Conservation (phyloP, 2,113 vertebrate species). For the Pogonocichla stellata region DNA sequence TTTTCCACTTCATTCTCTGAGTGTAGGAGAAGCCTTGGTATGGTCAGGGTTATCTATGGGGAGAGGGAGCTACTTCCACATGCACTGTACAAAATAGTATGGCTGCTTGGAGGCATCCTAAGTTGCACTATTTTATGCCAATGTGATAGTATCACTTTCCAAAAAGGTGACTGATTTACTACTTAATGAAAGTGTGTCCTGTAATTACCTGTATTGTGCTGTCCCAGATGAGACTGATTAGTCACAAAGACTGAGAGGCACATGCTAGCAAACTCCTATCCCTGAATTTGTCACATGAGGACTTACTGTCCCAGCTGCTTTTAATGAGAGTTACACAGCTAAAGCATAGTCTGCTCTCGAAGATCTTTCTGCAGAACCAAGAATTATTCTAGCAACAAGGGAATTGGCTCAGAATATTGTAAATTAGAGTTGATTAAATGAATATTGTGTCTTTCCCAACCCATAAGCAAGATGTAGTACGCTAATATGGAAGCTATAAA, state of each 20-base stretch:
- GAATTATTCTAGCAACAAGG: neutral
- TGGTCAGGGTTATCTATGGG: neutral
- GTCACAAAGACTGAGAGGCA: neutral
- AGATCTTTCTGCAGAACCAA: neutral
- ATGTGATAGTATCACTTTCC: neutral
- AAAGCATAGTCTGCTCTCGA: neutral
- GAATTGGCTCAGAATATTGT: neutral
- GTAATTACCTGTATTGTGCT: neutral
- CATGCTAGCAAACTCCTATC: neutral
- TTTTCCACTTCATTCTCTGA: neutral
- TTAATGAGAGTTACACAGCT: neutral
- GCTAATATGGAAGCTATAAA: neutral
- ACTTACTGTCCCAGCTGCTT: conserved; percentile 21
- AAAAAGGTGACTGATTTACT: neutral
- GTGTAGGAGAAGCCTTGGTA: neutral
- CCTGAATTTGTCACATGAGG: neutral
- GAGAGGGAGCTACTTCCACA: neutral
- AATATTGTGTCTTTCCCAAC: neutral
- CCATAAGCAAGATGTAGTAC: neutral
- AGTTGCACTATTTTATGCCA: neutral
- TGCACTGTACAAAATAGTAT: accelerated
- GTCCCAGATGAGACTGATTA: neutral
- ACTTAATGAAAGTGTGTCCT: neutral
- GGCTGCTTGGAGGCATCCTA: neutral
- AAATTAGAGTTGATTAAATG: neutral